Evolutionary conservation across 2,888 invertebrate genomes (phyloP).

Genomic region (Lycocerus yunnanus): DNA sequence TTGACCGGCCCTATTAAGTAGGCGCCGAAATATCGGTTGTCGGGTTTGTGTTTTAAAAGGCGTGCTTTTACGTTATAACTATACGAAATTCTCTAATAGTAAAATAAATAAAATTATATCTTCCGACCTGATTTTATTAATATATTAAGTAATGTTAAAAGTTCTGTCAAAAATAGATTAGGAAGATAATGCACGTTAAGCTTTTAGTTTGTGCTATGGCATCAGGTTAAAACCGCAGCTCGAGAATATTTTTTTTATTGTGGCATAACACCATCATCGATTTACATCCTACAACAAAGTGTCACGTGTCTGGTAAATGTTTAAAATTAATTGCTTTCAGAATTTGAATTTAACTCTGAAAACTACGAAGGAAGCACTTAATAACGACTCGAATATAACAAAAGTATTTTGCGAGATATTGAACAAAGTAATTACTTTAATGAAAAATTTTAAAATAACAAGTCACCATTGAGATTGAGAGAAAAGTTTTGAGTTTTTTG

Average conservation of each 20-base stretch:
- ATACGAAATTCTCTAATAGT: slow-evolving; percentile 46
- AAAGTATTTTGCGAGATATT: not conserved
- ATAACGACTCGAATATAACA: not conserved
- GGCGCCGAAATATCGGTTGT: slow-evolving; percentile 47
- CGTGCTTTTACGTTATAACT: slow-evolving; percentile 45
- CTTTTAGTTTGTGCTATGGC: not conserved
- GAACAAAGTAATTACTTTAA: not conserved
- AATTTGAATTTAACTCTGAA: not conserved
- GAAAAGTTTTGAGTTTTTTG: slow-evolving; percentile 1
- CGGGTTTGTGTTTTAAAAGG: slow-evolving; percentile 49
- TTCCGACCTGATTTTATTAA: slow-evolving; percentile 46
- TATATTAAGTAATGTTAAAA: slow-evolving; percentile 27
- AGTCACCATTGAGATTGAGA: not conserved
- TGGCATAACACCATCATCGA: no score
- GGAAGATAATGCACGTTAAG: slow-evolving; percentile 15
- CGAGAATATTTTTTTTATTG: no score
- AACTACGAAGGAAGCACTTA: not conserved
- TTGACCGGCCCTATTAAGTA: slow-evolving; percentile 26
- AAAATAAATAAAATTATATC: slow-evolving; percentile 52
- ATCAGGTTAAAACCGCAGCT: no score
- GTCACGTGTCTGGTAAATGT: no score
- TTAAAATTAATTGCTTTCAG: not conserved
- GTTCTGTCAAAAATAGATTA: slow-evolving; percentile 23
- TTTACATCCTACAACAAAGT: not conserved
- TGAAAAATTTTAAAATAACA: not conserved